These are phyloP conservation scores for Brachystomella parvula DNA, from an alignment of 1,140 invertebrate species.

Conservation along the genomic window DNA sequence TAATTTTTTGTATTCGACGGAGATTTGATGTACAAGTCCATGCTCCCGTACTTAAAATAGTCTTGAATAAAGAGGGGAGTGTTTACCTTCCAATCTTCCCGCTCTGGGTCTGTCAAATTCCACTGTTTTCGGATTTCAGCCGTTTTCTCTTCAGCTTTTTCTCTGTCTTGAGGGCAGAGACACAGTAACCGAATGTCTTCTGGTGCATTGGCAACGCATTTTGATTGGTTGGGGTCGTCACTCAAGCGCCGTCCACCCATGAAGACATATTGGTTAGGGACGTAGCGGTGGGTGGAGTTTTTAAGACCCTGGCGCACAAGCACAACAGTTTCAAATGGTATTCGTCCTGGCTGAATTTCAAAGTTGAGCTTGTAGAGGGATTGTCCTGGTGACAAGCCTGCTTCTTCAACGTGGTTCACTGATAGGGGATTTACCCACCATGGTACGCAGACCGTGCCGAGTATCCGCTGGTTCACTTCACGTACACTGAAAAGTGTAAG, in stretches of 20 bases:
- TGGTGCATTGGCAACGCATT: neutral
- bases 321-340: neutral
- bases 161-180: neutral
- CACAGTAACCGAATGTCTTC: neutral
- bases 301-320: neutral
- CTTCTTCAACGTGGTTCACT: neutral
- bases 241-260: neutral
- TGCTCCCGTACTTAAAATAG: neutral
- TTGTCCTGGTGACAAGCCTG: neutral
- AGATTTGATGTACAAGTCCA: neutral
- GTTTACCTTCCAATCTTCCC: neutral
- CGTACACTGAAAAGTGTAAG: neutral
- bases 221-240: neutral
- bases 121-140: neutral
- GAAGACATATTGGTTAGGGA: neutral
- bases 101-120: neutral
- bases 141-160: neutral
- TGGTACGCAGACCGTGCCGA: neutral
- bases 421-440: neutral
- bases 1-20: neutral
- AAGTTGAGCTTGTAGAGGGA: neutral
- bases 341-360: neutral
- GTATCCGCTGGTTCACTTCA: neutral
- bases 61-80: neutral
- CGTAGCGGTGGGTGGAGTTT: neutral